These are phyloP conservation scores for Drosophila tani DNA, from an alignment of 1,140 invertebrate species.

Conservation along the genomic window DNA sequence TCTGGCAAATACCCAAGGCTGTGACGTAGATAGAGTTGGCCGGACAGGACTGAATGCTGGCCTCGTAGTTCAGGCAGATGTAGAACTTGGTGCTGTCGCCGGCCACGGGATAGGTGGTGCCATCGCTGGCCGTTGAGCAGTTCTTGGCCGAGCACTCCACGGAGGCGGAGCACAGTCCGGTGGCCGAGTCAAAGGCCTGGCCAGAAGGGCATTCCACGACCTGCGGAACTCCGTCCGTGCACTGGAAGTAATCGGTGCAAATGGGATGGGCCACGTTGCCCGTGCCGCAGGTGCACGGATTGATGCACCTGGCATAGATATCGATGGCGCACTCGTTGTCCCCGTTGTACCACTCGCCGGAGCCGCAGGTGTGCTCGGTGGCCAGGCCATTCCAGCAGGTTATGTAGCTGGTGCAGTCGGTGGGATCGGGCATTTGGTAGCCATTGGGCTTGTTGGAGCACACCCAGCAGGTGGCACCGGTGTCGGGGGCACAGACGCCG, in stretches of 20 bases:
- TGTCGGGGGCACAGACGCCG: conserved; percentile 54
- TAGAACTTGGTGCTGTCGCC: conserved; percentile 53
- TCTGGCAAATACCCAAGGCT: conserved; percentile 28
- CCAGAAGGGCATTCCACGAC: conserved; percentile 54
- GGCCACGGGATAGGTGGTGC: conserved; percentile 27
- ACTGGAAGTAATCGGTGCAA: conserved; percentile 72
- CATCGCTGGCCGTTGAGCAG: conserved; percentile 29
- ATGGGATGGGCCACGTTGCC: conserved; percentile 68
- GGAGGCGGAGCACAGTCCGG: conserved; percentile 28
- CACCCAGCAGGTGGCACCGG: conserved; percentile 54
- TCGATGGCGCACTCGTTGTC: conserved; percentile 51
- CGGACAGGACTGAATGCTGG: conserved; percentile 42
- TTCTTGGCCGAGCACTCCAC: conserved; percentile 30
- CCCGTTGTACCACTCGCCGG: conserved; percentile 57
- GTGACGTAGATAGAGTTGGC: neutral
- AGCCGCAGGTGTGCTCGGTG: conserved; percentile 23
- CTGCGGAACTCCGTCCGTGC: conserved; percentile 52
- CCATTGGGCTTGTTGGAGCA: conserved; percentile 65
- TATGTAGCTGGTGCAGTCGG: conserved; percentile 59
- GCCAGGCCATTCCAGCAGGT: conserved; percentile 61
- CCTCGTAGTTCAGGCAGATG: conserved; percentile 25
- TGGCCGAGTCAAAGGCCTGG: conserved; percentile 40
- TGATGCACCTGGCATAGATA: conserved; percentile 62
- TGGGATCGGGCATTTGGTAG: conserved; percentile 37
- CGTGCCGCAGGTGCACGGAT: conserved; percentile 58